phyloP scores from a whole-genome alignment of 2,888 invertebrate genomes.

The Sesamia inferens region DNA sequence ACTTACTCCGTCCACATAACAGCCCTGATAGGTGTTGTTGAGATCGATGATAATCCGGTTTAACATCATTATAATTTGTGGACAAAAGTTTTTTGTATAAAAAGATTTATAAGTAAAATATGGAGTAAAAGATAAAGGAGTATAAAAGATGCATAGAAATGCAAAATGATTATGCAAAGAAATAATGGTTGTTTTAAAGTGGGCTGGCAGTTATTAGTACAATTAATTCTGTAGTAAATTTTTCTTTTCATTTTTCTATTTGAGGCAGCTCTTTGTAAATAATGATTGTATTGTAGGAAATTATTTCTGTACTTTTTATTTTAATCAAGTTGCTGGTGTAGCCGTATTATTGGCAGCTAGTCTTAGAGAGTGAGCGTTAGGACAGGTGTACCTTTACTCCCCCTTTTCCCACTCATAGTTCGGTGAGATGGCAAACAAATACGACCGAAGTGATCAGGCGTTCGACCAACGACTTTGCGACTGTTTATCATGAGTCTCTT shows the following conservation, averaged over 20 bases:
- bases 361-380: background rate
- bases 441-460: background rate
- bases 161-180: background rate
- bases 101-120: background rate
- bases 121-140: too few relatives aligned
- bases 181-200: conserved; percentile 8
- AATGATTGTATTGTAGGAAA: background rate
- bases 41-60: too few relatives aligned
- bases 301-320: background rate
- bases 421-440: background rate
- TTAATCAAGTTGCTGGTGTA: background rate
- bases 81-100: background rate
- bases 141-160: background rate
- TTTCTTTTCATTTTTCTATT: conserved; percentile 1
- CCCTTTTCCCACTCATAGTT: background rate
- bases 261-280: background rate
- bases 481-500: background rate
- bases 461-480: too few relatives aligned
- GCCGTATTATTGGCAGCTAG: background rate
- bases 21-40: too few relatives aligned
- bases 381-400: background rate
- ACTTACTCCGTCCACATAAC: too few relatives aligned
- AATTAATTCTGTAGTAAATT: conserved; percentile 8
- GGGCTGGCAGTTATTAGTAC: background rate
- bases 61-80: too few relatives aligned